Evolutionary conservation across 2,113 vertebrate genomes (phyloP).

Genomic region (Gavialis gangeticus): DNA sequence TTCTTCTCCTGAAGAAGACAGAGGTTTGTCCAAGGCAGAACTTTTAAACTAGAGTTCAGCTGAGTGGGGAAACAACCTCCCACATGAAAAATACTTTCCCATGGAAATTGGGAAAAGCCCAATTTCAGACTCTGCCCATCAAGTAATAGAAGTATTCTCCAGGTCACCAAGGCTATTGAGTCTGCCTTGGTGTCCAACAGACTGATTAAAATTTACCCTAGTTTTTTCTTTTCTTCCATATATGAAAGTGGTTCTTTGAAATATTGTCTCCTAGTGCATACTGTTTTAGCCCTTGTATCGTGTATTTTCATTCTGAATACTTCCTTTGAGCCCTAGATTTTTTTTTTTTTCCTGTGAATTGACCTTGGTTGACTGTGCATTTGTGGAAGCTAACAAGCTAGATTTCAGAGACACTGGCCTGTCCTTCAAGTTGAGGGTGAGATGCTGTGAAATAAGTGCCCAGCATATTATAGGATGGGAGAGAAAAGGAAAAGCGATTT

Average conservation of each 20-base stretch:
- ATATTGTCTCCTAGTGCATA: conserved; percentile 31
- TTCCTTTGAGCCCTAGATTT: conserved; percentile 16
- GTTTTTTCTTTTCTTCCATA: conserved; percentile 32
- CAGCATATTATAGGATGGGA: not conserved
- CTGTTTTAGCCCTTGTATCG: conserved; percentile 57
- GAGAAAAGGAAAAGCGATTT: not conserved
- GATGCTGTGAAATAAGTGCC: conserved; percentile 34
- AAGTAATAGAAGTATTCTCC: conserved; percentile 53
- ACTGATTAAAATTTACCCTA: conserved; percentile 37
- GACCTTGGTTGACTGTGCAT: not conserved
- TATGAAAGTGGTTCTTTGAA: conserved; percentile 51
- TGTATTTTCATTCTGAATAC: conserved; percentile 43
- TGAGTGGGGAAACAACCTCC: not conserved
- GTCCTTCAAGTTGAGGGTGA: conserved; percentile 31
- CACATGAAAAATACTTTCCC: not conserved
- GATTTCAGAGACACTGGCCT: conserved; percentile 38
- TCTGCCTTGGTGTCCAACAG: conserved; percentile 49
- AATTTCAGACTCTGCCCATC: not conserved
- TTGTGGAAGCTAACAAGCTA: conserved; percentile 54
- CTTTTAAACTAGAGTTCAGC: not conserved
- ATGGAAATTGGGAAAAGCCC: not conserved
- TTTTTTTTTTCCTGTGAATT: conserved; percentile 28
- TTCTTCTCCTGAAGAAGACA: not conserved
- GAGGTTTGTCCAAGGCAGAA: not conserved
- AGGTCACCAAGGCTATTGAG: conserved; percentile 20